phyloP scores from a whole-genome alignment of 2,797 vertebrate species.

The Arctocebus calabarensis region DNA sequence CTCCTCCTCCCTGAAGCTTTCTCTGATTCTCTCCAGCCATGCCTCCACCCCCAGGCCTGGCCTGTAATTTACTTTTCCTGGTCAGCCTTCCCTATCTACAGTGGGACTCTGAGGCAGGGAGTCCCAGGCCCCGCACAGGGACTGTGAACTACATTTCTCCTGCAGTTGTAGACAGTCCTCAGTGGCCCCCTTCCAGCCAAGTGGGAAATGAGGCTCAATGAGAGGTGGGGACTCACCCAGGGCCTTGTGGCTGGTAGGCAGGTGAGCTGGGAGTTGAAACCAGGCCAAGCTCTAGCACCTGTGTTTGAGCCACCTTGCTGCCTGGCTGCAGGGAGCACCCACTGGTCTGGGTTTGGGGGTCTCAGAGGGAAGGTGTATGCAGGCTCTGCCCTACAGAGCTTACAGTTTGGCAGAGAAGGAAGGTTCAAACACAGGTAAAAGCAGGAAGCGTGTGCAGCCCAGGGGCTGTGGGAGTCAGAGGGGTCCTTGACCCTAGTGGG shows the following conservation, averaged over 20 bases:
- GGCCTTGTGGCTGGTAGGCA: not conserved
- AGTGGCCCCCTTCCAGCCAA: not conserved
- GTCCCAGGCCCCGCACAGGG: not conserved
- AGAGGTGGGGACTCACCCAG: not conserved
- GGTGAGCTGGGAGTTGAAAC: not conserved
- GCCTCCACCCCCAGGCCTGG: not conserved
- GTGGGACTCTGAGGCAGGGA: not conserved
- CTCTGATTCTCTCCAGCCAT: not conserved
- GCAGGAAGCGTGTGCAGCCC: not conserved
- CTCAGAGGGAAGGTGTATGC: not conserved
- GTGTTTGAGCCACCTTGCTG: not conserved
- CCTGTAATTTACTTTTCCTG: not conserved
- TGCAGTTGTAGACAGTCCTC: not conserved
- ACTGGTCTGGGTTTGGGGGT: not conserved
- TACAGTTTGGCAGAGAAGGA: not conserved
- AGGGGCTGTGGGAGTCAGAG: not conserved
- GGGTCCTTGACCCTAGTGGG: fast-evolving
- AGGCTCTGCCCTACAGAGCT: not conserved
- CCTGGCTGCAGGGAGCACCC: not conserved
- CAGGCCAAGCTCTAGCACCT: not conserved
- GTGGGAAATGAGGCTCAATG: not conserved
- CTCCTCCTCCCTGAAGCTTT: not conserved
- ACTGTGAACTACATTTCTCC: not conserved
- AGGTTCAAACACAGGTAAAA: no score
- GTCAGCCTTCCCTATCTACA: not conserved